phyloP scores from a whole-genome alignment of 2,797 vertebrate species.

The Channallabes apus region DNA sequence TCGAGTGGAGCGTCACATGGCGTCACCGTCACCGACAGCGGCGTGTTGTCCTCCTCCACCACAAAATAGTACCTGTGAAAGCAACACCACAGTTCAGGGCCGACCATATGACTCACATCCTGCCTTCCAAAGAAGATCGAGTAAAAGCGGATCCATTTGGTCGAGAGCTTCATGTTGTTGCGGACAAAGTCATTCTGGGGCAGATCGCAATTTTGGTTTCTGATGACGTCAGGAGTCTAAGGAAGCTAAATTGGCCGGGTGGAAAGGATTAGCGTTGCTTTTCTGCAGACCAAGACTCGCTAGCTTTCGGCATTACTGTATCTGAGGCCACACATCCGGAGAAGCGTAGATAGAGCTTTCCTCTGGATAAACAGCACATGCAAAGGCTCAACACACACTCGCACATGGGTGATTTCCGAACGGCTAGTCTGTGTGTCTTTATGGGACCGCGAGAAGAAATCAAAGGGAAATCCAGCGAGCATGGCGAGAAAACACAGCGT shows the following conservation, averaged over 20 bases:
- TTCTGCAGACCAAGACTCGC: background rate
- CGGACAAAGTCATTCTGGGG: background rate
- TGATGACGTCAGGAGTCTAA: background rate
- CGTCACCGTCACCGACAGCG: slow-evolving; percentile 92
- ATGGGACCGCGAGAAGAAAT: too few relatives aligned
- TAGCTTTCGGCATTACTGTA: background rate
- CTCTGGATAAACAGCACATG: background rate
- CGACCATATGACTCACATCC: background rate
- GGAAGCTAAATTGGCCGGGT: background rate
- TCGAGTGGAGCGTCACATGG: slow-evolving; percentile 95
- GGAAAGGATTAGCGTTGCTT: background rate
- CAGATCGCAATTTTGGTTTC: background rate
- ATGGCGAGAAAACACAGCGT: too few relatives aligned
- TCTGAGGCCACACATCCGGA: background rate
- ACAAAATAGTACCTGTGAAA: slow-evolving; percentile 91
- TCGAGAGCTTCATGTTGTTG: background rate
- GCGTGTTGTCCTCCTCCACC: slow-evolving; percentile 98
- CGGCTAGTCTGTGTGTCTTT: too few relatives aligned
- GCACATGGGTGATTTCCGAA: too few relatives aligned
- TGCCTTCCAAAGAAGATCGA: background rate
- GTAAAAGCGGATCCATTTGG: background rate
- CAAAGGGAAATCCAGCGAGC: too few relatives aligned
- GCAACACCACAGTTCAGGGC: slow-evolving; percentile 27
- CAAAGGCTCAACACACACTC: background rate
- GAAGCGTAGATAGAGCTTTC: background rate